Evolutionary conservation across 2,797 vertebrate genomes (phyloP).

Genomic region (Sitta carolinensis): DNA sequence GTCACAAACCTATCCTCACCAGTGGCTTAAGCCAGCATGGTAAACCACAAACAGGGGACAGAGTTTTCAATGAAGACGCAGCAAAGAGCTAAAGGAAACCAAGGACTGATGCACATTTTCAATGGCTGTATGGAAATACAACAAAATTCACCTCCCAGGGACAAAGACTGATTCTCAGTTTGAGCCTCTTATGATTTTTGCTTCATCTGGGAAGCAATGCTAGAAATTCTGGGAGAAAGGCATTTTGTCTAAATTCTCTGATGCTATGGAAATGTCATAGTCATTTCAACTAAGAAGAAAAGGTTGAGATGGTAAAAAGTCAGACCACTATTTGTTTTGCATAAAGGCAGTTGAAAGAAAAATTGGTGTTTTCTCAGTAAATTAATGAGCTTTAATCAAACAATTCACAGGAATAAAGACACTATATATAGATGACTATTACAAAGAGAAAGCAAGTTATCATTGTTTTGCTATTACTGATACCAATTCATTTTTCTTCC

Average conservation of each 20-base stretch:
- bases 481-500: neutral
- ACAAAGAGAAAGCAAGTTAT: neutral
- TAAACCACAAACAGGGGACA: neutral
- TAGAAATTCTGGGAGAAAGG: neutral
- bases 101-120: neutral
- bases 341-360: neutral
- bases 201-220: neutral
- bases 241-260: neutral
- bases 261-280: neutral
- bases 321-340: neutral
- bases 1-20: neutral
- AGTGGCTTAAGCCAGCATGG: neutral
- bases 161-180: neutral
- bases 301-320: neutral
- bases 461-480: neutral
- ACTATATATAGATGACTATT: neutral
- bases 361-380: neutral
- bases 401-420: neutral
- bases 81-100: neutral
- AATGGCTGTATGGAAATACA: fast-evolving
- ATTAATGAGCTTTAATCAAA: neutral
- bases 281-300: neutral
- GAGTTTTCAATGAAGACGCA: neutral
- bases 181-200: neutral
- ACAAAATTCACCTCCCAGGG: neutral